Conservation (phyloP, 2,113 vertebrate genomes). For the Silurus asotus region DNA sequence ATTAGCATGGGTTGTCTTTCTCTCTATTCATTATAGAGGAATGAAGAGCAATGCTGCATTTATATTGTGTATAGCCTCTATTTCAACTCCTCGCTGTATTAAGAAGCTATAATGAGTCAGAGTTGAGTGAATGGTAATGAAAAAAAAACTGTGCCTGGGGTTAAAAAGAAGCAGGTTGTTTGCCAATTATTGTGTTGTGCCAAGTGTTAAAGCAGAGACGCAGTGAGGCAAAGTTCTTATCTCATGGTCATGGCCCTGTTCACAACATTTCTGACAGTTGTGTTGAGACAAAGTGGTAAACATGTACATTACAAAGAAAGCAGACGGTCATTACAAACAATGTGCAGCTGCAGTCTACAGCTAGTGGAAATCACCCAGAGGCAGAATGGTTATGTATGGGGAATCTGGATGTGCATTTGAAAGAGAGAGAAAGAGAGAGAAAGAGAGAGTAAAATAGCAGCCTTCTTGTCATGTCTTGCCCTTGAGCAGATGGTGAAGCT, state of each 20-base stretch:
- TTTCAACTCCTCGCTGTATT: constrained; percentile 16
- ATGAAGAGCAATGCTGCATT: constrained; percentile 17
- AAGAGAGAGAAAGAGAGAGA: neutral
- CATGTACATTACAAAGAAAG: neutral
- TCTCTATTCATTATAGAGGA: neutral
- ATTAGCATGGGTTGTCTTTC: constrained; percentile 11
- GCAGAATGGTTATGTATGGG: neutral
- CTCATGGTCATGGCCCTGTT: neutral
- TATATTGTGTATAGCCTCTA: constrained; percentile 10
- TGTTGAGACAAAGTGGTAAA: neutral
- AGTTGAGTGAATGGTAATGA: constrained; percentile 45
- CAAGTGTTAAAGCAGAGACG: neutral
- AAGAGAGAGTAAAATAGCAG: neutral
- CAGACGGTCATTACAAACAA: neutral
- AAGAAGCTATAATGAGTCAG: constrained; percentile 36
- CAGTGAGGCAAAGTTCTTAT: neutral
- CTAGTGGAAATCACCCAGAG: neutral
- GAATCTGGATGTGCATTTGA: constrained; percentile 25
- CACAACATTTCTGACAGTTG: neutral
- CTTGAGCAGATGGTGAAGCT: constrained; percentile 49
- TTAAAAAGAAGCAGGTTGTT: constrained; percentile 13
- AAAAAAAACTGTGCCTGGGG: constrained; percentile 32
- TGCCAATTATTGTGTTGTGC: neutral
- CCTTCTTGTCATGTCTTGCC: neutral
- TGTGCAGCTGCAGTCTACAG: neutral